Evolutionary conservation across 2,888 invertebrate species (phyloP).

Genomic region (Machimus atricapillus): DNA sequence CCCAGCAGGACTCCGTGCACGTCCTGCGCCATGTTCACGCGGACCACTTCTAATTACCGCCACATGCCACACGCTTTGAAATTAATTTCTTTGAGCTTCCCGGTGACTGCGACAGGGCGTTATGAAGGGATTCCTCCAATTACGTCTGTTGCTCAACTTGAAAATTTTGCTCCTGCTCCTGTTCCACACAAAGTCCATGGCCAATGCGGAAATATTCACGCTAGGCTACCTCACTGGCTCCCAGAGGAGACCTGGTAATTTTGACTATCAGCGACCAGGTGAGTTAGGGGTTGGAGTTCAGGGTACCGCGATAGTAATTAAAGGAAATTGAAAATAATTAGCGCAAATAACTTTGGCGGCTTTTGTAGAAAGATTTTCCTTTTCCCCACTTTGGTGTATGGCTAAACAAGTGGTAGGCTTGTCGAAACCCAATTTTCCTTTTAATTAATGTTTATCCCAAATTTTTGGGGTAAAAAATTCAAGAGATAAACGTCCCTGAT

Average conservation of each 20-base stretch:
- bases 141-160: slow-evolving; percentile 31
- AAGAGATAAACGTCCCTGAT: not conserved
- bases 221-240: slow-evolving; percentile 88
- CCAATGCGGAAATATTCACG: slow-evolving; percentile 70
- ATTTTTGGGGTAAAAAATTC: not conserved
- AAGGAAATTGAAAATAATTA: not conserved
- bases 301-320: not conserved
- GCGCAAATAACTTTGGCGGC: not conserved
- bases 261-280: slow-evolving; percentile 81
- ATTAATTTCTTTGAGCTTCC: slow-evolving; percentile 11
- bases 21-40: not conserved
- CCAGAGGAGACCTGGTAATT: slow-evolving; percentile 77
- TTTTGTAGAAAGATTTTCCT: not conserved
- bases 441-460: not conserved
- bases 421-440: not conserved
- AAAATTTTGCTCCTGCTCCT: slow-evolving; percentile 42
- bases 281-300: slow-evolving; percentile 27
- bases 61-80: slow-evolving; percentile 10
- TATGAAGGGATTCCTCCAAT: slow-evolving; percentile 44
- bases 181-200: slow-evolving; percentile 35
- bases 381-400: not conserved
- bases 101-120: slow-evolving; percentile 7
- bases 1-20: not conserved
- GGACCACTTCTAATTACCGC: not conserved
- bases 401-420: not conserved